phyloP scores from a whole-genome alignment of 1,140 invertebrate species.

The Calosoma granatense region DNA sequence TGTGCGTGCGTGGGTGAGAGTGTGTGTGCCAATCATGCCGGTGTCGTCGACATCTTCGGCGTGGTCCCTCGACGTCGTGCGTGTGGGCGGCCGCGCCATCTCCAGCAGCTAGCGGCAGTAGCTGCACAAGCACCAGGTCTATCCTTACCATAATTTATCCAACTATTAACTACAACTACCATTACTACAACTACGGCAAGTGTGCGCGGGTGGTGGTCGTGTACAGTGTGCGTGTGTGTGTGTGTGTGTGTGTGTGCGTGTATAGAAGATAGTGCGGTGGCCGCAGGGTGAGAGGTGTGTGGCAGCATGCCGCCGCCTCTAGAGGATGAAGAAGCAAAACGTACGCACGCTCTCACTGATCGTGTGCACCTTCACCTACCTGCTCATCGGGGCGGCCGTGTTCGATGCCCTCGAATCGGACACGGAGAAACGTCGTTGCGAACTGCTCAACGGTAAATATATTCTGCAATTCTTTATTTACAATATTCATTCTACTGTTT shows the following conservation, averaged over 20 bases:
- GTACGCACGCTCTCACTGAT: constrained; percentile 96
- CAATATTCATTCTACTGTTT: too few species aligned
- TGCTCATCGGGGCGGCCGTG: constrained; percentile 96
- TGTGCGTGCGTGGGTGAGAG: background rate
- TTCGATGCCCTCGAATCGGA: constrained; percentile 97
- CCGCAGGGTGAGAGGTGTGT: constrained; percentile 31
- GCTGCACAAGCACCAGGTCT: too few species aligned
- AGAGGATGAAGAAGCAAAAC: constrained; percentile 91
- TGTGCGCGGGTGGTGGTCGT: background rate
- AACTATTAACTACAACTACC: too few species aligned
- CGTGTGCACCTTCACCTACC: constrained; percentile 97
- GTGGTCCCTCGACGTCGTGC: background rate
- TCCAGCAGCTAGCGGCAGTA: background rate
- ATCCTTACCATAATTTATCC: too few species aligned
- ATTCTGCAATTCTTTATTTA: background rate
- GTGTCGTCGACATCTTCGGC: background rate
- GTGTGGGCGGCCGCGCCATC: background rate
- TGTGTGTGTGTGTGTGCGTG: too few species aligned
- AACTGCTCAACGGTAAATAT: constrained; percentile 64
- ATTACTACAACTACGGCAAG: too few species aligned
- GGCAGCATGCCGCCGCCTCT: constrained; percentile 30
- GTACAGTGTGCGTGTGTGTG: background rate
- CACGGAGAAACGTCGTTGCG: constrained; percentile 78
- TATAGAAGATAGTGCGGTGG: too few species aligned
- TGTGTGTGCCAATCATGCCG: background rate